Conservation (phyloP, 2,888 invertebrate genomes). For the Endomychus coccineus region DNA sequence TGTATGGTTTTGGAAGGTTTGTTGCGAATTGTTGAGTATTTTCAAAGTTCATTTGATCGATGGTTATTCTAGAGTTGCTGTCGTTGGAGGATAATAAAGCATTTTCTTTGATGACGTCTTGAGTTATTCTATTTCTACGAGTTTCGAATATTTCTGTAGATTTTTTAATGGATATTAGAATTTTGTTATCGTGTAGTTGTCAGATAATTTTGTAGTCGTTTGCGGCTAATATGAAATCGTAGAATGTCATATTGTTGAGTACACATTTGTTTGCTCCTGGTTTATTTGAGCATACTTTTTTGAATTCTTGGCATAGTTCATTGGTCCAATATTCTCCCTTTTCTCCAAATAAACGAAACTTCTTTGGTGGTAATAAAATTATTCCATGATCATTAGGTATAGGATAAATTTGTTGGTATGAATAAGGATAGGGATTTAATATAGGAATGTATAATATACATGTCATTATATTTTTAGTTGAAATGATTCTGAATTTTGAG, state of each 20-base stretch:
- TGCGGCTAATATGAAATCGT: not conserved
- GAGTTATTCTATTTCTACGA: constrained; percentile 2
- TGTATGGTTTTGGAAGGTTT: too few relatives aligned
- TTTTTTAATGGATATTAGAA: constrained; percentile 1
- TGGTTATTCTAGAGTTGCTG: too few relatives aligned
- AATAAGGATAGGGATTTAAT: constrained; percentile 8
- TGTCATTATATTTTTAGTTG: constrained; percentile 10
- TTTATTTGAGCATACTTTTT: constrained; percentile 6
- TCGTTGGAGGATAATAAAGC: too few relatives aligned
- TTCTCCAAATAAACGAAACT: constrained; percentile 11
- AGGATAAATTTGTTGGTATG: constrained; percentile 16
- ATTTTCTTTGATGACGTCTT: too few relatives aligned
- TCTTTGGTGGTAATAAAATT: constrained; percentile 13
- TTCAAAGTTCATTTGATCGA: too few relatives aligned
- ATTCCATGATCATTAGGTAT: constrained; percentile 10
- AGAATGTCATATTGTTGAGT: not conserved
- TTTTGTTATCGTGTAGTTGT: constrained; percentile 4
- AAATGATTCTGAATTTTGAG: constrained; percentile 13
- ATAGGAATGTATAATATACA: constrained; percentile 19
- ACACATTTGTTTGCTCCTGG: constrained; percentile 2
- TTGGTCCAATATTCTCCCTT: constrained; percentile 17
- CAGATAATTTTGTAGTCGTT: constrained; percentile 5
- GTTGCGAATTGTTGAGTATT: too few relatives aligned
- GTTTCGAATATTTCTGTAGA: constrained; percentile 6
- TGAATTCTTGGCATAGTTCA: constrained; percentile 12